Evolutionary conservation across 2,888 invertebrate genomes (phyloP), one percentile per base, ranked within the genome.

Genomic region (Tanypteryx hageni): DNA sequence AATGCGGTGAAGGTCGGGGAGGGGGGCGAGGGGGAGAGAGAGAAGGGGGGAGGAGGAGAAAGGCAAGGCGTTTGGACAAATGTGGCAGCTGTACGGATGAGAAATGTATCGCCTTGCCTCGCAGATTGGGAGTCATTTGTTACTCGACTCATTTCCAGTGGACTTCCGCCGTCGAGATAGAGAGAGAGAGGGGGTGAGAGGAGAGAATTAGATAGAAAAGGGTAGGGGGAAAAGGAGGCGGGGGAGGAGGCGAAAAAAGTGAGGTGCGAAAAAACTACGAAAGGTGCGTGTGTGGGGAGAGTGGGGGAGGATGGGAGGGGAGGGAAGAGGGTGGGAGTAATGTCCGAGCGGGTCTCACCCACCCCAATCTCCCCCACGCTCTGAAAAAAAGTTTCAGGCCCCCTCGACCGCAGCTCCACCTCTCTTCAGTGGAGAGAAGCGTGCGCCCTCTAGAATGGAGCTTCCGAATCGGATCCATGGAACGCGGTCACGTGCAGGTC

Each of bases 111-210:
- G 89, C 89, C 89, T 68, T 89, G 89, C 89, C 44, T 44, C 68
- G 89, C 89, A 89, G 89, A 89, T 89, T 89, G 89, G 64, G 44
- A 89, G 89, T 89, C 89, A 89, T 89, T 89, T 89, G 89, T 89
- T 89, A 89, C 89, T 89, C 89, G 89, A 89, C 89, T 89, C 89
- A 89, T 89, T 89, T 89, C 89, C 89, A 89, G 89, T 89, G 89
- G 89, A 89, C 89, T 89, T 89, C 89, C 89, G 89, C 64, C 64
- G 64, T 10, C 31, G 89, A 89, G 18, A 31, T 44, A 61, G 7
- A 31, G 31, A 14, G 61, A n/a, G 64, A 61, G 58, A 22, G 58
- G 18, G 58, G 58, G 16, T 58, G 59, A 27, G 16, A 9, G 57
- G 27, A 76, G 13, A 27, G 27, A 76, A 22, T 22, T 27, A 22